Evolutionary conservation across 2,888 invertebrate genomes (phyloP), one percentile per base, ranked within the genome.

Genomic region (Patella caerulea): DNA sequence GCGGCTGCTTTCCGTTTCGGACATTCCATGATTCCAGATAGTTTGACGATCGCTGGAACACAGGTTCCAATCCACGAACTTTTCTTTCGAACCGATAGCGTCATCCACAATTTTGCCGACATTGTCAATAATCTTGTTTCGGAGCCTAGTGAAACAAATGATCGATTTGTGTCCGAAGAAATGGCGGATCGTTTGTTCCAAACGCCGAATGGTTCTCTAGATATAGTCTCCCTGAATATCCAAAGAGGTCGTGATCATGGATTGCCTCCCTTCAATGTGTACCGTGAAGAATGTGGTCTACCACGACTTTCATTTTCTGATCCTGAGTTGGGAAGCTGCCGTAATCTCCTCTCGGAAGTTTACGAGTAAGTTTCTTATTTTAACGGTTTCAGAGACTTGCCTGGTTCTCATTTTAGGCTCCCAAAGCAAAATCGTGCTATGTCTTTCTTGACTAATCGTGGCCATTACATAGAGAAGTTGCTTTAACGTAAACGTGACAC

Each of bases 241-340:
- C 82, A 82, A 71, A 76, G 83, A 14, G 83, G 83, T 15, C 78
- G 83, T 12, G 83, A 83, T 72, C 83, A 82, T 70, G 83, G 81
- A 34, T 24, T 83, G 5, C 78, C 80, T 19, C 52, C 82, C 9
- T 83, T 81, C 75, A 79, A 79, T 69, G 71, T n/a, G 74, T 76
- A 70, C 53, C 54, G 71, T 7, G 19, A 70, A 15, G 69, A 52
- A 3, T 69, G 52, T 59, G 24, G 24, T 11, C 24, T 65, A 24
- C 24, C 65, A 65, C 65, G 45, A 45, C 45, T 45, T 45, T 45
- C 45, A 45, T 45, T 45, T 7, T 9, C 45, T 9, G 45, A 7
- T 45, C 45, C 45, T 0, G 45, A 45, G 45, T 45, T 45, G 7
- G 45, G 45, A 45, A 45, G 45, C 45, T 45, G 45, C 45, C 5